Evolutionary conservation across 1,140 invertebrate species (phyloP).

Genomic region (Panagrolaimus sp.): DNA sequence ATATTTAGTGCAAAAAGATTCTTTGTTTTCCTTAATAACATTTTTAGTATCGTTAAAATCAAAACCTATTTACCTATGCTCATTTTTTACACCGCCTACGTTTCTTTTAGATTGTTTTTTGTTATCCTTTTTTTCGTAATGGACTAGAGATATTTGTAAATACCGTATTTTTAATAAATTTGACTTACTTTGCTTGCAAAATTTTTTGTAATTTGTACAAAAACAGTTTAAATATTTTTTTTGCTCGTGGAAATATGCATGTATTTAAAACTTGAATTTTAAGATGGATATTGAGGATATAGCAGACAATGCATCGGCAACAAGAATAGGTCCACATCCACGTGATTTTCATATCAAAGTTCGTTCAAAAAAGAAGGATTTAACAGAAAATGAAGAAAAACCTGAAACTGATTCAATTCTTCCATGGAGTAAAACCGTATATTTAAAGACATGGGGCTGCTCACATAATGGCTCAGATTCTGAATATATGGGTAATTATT

Average conservation of each 20-base stretch:
- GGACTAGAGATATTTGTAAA: too few relatives aligned
- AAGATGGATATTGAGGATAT: slow-evolving; percentile 20
- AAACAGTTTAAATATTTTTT: too few relatives aligned
- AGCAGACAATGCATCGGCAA: neutral
- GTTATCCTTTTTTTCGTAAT: too few relatives aligned
- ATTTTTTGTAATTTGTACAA: too few relatives aligned
- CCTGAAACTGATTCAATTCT: slow-evolving; percentile 13
- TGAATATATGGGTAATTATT: slow-evolving; percentile 82
- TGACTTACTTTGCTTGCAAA: too few relatives aligned
- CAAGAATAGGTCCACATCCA: neutral
- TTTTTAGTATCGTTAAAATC: neutral
- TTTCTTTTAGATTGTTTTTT: too few relatives aligned
- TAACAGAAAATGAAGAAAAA: neutral
- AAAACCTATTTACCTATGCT: neutral
- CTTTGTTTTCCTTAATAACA: too few relatives aligned
- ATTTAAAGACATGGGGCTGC: slow-evolving; percentile 40
- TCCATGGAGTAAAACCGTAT: slow-evolving; percentile 23
- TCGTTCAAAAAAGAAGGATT: slow-evolving; percentile 11
- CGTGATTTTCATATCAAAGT: slow-evolving; percentile 20
- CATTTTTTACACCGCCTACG: too few relatives aligned
- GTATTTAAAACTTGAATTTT: too few relatives aligned
- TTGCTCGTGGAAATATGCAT: too few relatives aligned
- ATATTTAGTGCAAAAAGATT: too few relatives aligned
- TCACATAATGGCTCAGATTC: slow-evolving; percentile 72
- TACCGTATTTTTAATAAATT: too few relatives aligned